Evolutionary conservation across 2,797 vertebrate species (phyloP).

Genomic region (Phylloscopus collybita): DNA sequence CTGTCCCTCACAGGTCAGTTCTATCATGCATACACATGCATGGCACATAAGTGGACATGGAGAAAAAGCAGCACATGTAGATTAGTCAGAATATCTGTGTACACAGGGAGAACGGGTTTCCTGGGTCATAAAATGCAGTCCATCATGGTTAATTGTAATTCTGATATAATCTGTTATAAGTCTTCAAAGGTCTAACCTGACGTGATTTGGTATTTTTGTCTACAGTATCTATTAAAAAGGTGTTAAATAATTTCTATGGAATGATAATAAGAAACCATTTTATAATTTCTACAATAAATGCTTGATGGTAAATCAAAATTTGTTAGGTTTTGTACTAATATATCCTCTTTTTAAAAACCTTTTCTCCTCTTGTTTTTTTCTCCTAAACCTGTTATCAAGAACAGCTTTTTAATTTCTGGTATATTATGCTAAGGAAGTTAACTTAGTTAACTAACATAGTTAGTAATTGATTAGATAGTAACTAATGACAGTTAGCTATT

Average conservation of each 20-base stretch:
- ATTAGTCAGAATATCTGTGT: background rate
- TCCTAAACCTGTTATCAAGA: background rate
- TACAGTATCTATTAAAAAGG: background rate
- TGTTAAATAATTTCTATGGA: background rate
- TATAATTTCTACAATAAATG: background rate
- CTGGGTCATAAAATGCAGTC: background rate
- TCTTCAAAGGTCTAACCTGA: background rate
- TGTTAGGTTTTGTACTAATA: background rate
- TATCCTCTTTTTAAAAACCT: background rate
- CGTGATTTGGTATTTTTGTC: background rate
- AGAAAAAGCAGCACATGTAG: background rate
- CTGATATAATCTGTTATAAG: background rate
- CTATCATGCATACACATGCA: background rate
- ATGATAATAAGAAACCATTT: background rate
- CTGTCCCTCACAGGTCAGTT: fast-evolving
- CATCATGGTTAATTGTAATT: background rate
- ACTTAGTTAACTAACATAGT: background rate
- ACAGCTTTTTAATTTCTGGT: background rate
- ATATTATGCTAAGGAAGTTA: background rate
- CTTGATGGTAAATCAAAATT: background rate
- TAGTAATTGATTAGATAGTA: background rate
- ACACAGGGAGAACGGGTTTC: background rate
- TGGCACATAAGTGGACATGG: background rate
- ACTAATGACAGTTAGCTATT: background rate
- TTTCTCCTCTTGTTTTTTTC: background rate